These are phyloP conservation scores for Ditylenchus weischeri DNA, from an alignment of 2,888 invertebrate genomes.

Conservation along the genomic window DNA sequence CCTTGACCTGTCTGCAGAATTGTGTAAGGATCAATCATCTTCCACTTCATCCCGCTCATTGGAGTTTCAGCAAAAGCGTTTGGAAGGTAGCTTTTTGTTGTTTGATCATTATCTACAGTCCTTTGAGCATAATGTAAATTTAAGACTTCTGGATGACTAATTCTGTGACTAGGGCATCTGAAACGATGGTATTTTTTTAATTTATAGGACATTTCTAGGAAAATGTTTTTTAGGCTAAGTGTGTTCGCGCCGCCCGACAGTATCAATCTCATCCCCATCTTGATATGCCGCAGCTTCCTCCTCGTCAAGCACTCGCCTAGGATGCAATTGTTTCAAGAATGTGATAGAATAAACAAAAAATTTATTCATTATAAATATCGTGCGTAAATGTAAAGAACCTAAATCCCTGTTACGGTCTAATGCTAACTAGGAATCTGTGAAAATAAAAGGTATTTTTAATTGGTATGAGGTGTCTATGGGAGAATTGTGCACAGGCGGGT, in stretches of 20 bases:
- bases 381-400: too few relatives aligned
- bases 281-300: constrained; percentile 10
- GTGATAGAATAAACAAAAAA: too few relatives aligned
- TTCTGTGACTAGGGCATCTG: constrained; percentile 87
- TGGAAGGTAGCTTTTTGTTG: background rate
- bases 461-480: too few relatives aligned
- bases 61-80: constrained; percentile 1
- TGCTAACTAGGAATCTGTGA: too few relatives aligned
- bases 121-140: background rate
- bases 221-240: background rate
- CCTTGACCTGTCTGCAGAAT: constrained; percentile 74
- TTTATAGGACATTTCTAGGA: background rate
- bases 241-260: background rate
- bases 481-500: too few relatives aligned
- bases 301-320: constrained; percentile 9
- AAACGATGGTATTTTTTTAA: constrained; percentile 82
- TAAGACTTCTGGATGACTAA: constrained; percentile 81
- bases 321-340: background rate
- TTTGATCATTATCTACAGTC: background rate
- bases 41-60: constrained; percentile 9
- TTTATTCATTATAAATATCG: too few relatives aligned
- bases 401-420: too few relatives aligned
- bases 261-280: constrained; percentile 9
- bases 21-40: constrained; percentile 58
- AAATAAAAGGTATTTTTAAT: too few relatives aligned